Base-by-base conservation (phyloP, 2,113 vertebrate species). In the Rhinichthys klamathensis region DNA sequence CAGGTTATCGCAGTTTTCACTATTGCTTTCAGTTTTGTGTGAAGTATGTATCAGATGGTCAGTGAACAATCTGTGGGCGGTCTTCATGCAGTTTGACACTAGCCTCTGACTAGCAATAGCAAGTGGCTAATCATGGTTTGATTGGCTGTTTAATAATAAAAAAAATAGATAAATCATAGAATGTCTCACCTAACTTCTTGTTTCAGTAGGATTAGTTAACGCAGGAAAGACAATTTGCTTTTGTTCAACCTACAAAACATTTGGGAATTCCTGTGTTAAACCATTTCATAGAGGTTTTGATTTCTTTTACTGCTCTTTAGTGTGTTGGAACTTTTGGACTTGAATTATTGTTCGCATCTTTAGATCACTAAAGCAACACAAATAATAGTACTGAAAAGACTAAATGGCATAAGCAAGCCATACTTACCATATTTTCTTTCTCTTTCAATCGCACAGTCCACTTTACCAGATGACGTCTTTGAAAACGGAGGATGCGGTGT, bases 401-500 rank as follows among this genome's bases (percentile, higher is more conserved):
- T 35, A 44, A 54, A 46, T 54, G 18, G 23, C 7, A 63, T 49
- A 1, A 35, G 6, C 3, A 0, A 49, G 56, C 6, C 77, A 44
- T 41, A 11, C 44, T 44, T 51, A 21, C 44, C 12, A 80, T 5
- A 10, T 21, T 44, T 3, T n/a, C 44, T 56, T 21, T 46, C 70
- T 69, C 32, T 86, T 32, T 56, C 61, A 21, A 54, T 92, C 70
- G 25, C 38, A n/a, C 93, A 99, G 98, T 95, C 97, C 0, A 96
- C 97, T 73, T 92, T 97, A 76, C 96, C 96, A 0, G 97, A 99
- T 32, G 97, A 98, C 0, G 93, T 97, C 85, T 97, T 98, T 73
- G 97, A 97, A 84, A 96, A 96, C 0, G 96, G 95, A 1, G 93
- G 92, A 1, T 95, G 89, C 0, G 88, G 94, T 3, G 88, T 93